Base-by-base conservation (phyloP, 2,797 vertebrate genomes). In the Galaxias olidus region DNA sequence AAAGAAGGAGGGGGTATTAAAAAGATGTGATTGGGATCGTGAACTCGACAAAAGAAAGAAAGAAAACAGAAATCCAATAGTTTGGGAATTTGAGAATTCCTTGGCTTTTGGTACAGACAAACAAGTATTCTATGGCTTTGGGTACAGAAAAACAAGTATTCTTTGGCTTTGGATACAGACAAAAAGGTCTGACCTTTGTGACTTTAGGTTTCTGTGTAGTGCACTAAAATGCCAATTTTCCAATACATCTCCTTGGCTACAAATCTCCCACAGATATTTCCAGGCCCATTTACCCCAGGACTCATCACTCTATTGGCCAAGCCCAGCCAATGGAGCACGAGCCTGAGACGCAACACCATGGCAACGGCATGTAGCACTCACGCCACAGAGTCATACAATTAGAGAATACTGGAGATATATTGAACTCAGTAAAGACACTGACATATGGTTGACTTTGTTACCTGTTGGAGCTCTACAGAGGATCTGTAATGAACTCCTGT, bases 331-430 rank as follows among this genome's bases (percentile, higher is more conserved):
- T 54, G 63, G 61, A 54, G 69, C 41, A 41, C 47, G 55, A 68
- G 58, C 66, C 72, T 61, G 47, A 75, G 69, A 68, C 50, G 81
- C 69, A 84, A 82, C 76, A 77, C 84, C 75, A 71, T 76, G 74
- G 78, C 78, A 77, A 86, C 84, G 81, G 80, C 67, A 87, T 83
- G 86, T 72, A 68, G 78, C 66, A 66, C 70, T 84, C 71, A 86
- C 69, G 78, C 77, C 65, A 76, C 80, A 69, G 84, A 79, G 84
- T 78, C 73, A 88, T 80, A 84, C 89, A 91, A 92, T 91, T 90
- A 85, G 87, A 69, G 72, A 65, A 70, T 74, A 72, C 74, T 81
- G 83, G 85, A 74, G 85, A 83, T 81, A 75, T 78, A 65, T 77
- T 76, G 80, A 68, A 84, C 85, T 84, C 80, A 81, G 75, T 65